Conservation (phyloP, 2,113 vertebrate species). For the Chloropsis hardwickii region DNA sequence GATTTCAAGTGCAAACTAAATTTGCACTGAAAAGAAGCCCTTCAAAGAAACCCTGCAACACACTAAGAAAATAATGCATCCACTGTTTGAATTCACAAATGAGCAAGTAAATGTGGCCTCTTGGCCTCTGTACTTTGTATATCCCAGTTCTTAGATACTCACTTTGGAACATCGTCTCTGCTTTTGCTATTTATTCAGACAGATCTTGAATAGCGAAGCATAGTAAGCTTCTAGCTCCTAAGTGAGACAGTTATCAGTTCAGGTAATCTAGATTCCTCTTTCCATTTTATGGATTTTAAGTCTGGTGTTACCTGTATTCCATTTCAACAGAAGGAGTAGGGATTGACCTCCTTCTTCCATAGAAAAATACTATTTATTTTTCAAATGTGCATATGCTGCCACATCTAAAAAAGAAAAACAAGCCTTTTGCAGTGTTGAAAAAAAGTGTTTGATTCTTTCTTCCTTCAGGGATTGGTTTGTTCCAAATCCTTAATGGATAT, state of each 20-base stretch:
- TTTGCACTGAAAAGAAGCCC: not conserved
- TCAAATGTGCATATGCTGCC: not conserved
- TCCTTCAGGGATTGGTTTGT: not conserved
- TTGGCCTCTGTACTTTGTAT: not conserved
- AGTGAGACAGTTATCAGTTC: not conserved
- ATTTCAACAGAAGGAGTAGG: not conserved
- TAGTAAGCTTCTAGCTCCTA: not conserved
- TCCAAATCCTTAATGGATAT: not conserved
- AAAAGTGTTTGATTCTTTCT: not conserved
- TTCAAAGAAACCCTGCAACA: not conserved
- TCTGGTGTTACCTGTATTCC: not conserved
- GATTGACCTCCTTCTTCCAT: not conserved
- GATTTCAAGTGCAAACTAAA: not conserved
- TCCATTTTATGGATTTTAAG: not conserved
- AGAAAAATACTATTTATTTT: not conserved
- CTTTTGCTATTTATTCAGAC: not conserved
- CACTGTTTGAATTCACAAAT: not conserved
- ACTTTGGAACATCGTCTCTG: not conserved
- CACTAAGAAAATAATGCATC: not conserved
- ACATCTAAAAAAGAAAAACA: not conserved
- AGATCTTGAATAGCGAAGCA: not conserved
- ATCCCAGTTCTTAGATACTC: not conserved
- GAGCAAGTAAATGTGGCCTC: not conserved
- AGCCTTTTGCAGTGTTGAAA: not conserved
- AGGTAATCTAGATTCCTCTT: not conserved